These are phyloP conservation scores for Rotaria magnacalcarata DNA, from an alignment of 2,888 invertebrate genomes.

Conservation along the genomic window DNA sequence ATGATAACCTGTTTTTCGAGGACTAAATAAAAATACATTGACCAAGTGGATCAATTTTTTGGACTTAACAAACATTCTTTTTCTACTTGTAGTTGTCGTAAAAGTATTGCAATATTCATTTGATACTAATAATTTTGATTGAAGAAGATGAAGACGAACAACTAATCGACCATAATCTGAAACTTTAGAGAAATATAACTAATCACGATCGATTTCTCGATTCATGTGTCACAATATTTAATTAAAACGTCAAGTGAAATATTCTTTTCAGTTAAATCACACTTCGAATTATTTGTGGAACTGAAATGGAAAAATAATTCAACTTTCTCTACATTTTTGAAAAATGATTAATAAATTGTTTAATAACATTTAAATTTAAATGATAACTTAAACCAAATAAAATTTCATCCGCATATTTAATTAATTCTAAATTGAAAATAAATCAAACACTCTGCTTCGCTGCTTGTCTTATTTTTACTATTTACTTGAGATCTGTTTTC, in stretches of 20 bases:
- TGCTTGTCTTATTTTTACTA: background rate
- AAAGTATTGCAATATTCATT: conserved; percentile 50
- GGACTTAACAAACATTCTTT: background rate
- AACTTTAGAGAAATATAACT: background rate
- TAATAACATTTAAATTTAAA: conserved; percentile 16
- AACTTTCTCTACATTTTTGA: background rate
- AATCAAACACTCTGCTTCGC: no score
- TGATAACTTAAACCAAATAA: conserved; percentile 19
- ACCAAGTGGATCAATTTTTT: conserved; percentile 22
- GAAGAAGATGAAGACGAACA: conserved; percentile 52
- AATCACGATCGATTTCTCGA: background rate
- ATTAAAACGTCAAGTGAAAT: background rate
- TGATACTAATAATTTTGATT: conserved; percentile 54
- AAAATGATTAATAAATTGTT: conserved; percentile 5
- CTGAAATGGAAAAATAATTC: background rate
- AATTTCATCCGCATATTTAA: background rate
- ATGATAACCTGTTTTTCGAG: conserved; percentile 23
- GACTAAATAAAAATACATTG: conserved; percentile 28
- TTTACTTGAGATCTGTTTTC: background rate
- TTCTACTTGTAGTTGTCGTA: conserved; percentile 40
- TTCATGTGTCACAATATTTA: conserved; percentile 24
- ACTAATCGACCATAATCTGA: conserved; percentile 23
- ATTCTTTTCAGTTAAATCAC: background rate
- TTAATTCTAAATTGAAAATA: background rate
- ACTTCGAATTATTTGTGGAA: background rate